phyloP scores from a whole-genome alignment of 2,113 vertebrate species.

The Sinocyclocheilus maitianheensis region DNA sequence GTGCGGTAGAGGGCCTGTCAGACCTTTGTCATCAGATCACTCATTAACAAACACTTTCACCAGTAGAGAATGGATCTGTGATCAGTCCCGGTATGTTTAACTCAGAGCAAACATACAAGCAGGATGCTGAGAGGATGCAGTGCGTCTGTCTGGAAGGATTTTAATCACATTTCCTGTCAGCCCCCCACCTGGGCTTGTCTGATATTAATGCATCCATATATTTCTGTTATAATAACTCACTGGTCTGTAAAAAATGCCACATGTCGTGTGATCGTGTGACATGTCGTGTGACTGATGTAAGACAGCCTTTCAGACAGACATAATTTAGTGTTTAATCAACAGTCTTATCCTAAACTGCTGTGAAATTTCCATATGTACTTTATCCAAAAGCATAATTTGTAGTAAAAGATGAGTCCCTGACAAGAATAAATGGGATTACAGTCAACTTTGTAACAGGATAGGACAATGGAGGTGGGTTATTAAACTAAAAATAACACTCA shows the following conservation, averaged over 20 bases:
- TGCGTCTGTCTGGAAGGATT: constrained; percentile 38
- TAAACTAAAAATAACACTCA: constrained; percentile 50
- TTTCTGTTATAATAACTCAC: not conserved
- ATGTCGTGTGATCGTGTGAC: not conserved
- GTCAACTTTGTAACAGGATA: constrained; percentile 18
- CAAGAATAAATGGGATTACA: not conserved
- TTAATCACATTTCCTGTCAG: constrained; percentile 46
- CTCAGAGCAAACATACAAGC: constrained; percentile 68
- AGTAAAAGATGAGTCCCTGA: not conserved
- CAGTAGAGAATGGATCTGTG: constrained; percentile 68
- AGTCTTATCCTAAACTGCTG: not conserved
- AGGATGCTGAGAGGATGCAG: constrained; percentile 52
- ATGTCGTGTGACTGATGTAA: too few species aligned
- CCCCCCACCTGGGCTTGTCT: not conserved
- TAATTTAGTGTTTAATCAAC: not conserved
- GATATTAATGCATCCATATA: constrained; percentile 4
- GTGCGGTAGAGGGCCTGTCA: constrained; percentile 64
- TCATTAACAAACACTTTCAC: constrained; percentile 76
- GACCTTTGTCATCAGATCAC: constrained; percentile 74
- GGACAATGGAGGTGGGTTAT: constrained; percentile 25
- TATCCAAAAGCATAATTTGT: not conserved
- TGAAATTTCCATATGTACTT: not conserved
- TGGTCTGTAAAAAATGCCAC: not conserved
- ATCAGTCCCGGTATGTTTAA: constrained; percentile 68
- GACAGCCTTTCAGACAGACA: not conserved